A percentile compares a stretch with the other conserved stretches of the same genome.
These are phyloP conservation scores for Morus bassanus DNA, from an alignment of 2,797 vertebrate species.

Conservation along the genomic window DNA sequence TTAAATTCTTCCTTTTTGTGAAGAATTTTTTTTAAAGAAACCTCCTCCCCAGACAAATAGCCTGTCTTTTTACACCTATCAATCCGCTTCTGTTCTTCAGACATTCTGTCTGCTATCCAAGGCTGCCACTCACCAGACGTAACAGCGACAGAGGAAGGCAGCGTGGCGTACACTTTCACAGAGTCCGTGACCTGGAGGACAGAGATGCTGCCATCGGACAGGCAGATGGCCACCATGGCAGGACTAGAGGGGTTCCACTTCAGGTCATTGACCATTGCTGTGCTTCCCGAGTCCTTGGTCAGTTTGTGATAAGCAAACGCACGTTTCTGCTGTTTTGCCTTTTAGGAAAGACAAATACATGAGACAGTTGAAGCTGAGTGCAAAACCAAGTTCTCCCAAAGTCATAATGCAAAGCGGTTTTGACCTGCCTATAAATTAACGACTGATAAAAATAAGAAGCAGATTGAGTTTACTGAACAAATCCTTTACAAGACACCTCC, in stretches of 20 bases:
- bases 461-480: background rate
- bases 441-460: background rate
- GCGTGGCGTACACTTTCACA: constrained; percentile 78
- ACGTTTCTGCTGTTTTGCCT: constrained; percentile 85
- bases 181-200: constrained; percentile 86
- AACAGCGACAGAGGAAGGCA: constrained; percentile 82
- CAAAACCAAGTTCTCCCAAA: background rate
- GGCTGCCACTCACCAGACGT: constrained; percentile 85
- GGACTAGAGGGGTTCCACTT: constrained; percentile 90
- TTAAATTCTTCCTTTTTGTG: background rate
- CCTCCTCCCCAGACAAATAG: background rate
- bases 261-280: constrained; percentile 82
- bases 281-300: constrained; percentile 59
- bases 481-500: background rate
- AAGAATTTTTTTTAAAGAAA: background rate
- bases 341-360: background rate
- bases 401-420: background rate
- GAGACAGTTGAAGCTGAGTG: background rate
- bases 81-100: fast-evolving
- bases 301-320: constrained; percentile 86
- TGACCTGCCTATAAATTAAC: background rate
- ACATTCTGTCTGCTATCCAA: background rate
- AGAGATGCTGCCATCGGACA: constrained; percentile 89
- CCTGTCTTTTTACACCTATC: background rate
- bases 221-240: constrained; percentile 83